Percentiles rank a stretch among this genome's conserved stretches.
phyloP scores from a whole-genome alignment of 2,888 invertebrate genomes.

The Lepidochitona cinerea region DNA sequence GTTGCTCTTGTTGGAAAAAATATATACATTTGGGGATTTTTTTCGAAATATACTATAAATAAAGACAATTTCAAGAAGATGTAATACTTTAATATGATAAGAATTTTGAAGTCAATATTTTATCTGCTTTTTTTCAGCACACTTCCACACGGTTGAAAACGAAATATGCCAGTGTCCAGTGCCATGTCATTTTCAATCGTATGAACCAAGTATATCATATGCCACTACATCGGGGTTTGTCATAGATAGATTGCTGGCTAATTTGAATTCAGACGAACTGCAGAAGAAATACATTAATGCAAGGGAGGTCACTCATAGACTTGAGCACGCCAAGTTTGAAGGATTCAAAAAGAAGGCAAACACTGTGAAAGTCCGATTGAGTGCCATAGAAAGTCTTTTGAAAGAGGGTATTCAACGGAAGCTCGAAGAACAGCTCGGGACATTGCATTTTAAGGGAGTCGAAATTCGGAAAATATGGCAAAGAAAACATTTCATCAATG shows the following conservation, averaged over 20 bases:
- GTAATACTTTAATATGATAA: too few relatives aligned
- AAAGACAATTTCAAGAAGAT: too few relatives aligned
- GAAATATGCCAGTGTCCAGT: conserved; percentile 50
- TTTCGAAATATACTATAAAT: too few relatives aligned
- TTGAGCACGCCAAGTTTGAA: conserved; percentile 37
- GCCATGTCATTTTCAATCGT: conserved; percentile 49
- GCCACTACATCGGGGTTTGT: conserved; percentile 50
- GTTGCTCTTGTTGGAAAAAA: too few relatives aligned
- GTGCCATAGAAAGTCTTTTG: conserved; percentile 25
- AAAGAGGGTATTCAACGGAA: conserved; percentile 19
- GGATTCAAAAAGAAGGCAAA: conserved; percentile 19
- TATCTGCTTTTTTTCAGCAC: conserved; percentile 27
- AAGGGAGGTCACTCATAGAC: conserved; percentile 41
- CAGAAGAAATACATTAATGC: conserved; percentile 27
- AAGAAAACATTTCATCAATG: conserved; percentile 35
- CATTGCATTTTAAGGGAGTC: conserved; percentile 21
- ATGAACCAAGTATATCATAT: conserved; percentile 54
- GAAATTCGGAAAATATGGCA: conserved; percentile 22
- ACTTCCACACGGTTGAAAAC: conserved; percentile 11
- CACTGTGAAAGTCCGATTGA: conserved; percentile 19
- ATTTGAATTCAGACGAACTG: conserved; percentile 24
- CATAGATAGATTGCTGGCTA: conserved; percentile 37
- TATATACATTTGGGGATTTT: too few relatives aligned
- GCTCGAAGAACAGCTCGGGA: conserved; percentile 28
- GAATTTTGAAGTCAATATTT: too few relatives aligned